These are phyloP conservation scores for Drepanosiphum platanoidis DNA, from an alignment of 2,888 invertebrate genomes.

Conservation along the genomic window DNA sequence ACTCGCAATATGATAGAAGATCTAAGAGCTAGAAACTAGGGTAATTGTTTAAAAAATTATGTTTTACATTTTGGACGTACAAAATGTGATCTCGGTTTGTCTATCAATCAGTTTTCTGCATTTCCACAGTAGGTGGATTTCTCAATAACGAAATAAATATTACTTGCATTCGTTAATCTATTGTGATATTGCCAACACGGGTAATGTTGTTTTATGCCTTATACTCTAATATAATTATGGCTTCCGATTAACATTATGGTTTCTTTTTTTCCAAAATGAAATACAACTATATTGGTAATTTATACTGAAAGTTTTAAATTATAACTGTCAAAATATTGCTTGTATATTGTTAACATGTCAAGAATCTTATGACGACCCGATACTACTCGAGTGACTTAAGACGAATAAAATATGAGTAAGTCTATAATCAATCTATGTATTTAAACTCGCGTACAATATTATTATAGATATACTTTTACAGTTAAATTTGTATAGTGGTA, in stretches of 20 bases:
- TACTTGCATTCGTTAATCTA: slow-evolving; percentile 28
- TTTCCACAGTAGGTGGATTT: not conserved
- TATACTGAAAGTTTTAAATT: not conserved
- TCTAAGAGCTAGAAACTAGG: not conserved
- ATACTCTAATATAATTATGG: slow-evolving; percentile 46
- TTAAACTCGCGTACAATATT: not conserved
- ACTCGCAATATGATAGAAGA: not conserved
- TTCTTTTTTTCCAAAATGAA: slow-evolving; percentile 7
- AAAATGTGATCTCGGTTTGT: not conserved
- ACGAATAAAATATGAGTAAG: not conserved
- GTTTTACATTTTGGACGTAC: not conserved
- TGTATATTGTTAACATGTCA: not conserved
- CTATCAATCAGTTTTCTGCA: not conserved
- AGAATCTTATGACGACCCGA: not conserved
- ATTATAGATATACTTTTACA: not conserved
- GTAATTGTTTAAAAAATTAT: not conserved
- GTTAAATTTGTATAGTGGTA: not conserved
- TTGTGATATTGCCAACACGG: slow-evolving; percentile 2
- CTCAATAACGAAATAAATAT: not conserved
- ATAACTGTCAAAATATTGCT: not conserved
- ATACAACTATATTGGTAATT: not conserved
- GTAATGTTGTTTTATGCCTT: too few relatives aligned
- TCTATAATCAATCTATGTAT: not conserved
- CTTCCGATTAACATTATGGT: slow-evolving; percentile 36
- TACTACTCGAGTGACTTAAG: not conserved